Evolutionary conservation across 2,888 invertebrate genomes (phyloP).

Genomic region (Eupelmus urozonus): DNA sequence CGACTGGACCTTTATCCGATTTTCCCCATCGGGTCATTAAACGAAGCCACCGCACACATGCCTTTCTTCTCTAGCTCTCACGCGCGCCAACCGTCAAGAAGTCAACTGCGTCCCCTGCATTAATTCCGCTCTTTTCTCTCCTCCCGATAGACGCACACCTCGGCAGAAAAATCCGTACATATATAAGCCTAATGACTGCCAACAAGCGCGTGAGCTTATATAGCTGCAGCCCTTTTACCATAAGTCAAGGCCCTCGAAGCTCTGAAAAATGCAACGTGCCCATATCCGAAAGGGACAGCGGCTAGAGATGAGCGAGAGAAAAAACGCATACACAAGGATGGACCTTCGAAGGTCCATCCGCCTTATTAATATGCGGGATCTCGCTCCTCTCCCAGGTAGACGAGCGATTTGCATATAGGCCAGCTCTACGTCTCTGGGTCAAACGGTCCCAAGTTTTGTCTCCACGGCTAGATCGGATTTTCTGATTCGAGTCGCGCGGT

Average conservation of each 20-base stretch:
- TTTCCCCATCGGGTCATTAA: neutral
- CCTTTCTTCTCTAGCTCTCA: slow-evolving; percentile 1
- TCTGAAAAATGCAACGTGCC: neutral
- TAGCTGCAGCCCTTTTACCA: neutral
- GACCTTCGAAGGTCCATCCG: slow-evolving; percentile 17
- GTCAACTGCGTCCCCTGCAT: slow-evolving; percentile 33
- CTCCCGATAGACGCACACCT: too few species aligned
- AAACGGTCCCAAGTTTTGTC: neutral
- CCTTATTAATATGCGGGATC: slow-evolving; percentile 16
- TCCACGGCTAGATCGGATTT: slow-evolving; percentile 10
- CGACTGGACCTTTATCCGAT: neutral
- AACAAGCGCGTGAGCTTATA: slow-evolving; percentile 6
- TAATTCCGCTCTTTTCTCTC: neutral
- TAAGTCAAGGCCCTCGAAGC: neutral
- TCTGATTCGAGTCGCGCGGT: neutral
- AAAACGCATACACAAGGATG: neutral
- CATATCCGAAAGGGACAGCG: neutral
- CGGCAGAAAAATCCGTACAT: neutral
- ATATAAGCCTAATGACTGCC: slow-evolving; percentile 27
- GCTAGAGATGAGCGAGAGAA: neutral
- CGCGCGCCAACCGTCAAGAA: slow-evolving; percentile 30
- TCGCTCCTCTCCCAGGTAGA: neutral
- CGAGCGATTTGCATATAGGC: neutral
- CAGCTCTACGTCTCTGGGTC: neutral
- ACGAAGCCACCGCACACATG: neutral